A percentile compares a stretch with the other conserved stretches of the same genome.
Conservation (phyloP, 2,113 vertebrate species). For the Furnarius figulus region DNA sequence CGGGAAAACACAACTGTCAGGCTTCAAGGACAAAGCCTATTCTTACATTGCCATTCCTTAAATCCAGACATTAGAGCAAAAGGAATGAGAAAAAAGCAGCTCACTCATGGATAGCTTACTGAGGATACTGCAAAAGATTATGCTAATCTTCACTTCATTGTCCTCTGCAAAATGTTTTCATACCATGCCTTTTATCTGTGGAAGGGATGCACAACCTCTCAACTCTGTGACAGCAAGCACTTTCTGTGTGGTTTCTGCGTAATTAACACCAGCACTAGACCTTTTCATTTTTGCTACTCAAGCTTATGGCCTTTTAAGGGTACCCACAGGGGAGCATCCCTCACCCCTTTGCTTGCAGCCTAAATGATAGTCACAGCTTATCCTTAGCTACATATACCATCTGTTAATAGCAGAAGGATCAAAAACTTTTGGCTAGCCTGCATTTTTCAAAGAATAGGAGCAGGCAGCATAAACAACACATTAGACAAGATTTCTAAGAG, state of each 20-base stretch:
- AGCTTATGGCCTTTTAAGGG: conserved; percentile 99
- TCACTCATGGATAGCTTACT: conserved; percentile 97
- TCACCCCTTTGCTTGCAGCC: conserved; percentile 87
- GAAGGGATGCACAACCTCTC: conserved; percentile 99
- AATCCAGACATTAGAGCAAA: conserved; percentile 87
- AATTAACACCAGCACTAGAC: conserved; percentile 99
- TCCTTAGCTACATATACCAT: conserved; percentile 90
- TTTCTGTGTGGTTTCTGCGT: conserved; percentile 99
- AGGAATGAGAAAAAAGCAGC: conserved; percentile 83
- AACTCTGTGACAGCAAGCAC: conserved; percentile 96
- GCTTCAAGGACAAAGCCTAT: conserved; percentile 89
- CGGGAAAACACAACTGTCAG: conserved; percentile 94
- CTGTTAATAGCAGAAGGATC: conserved; percentile 92
- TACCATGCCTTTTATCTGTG: conserved; percentile 99
- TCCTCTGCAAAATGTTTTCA: conserved; percentile 99
- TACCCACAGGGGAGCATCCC: conserved; percentile 93
- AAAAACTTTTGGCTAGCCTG: conserved; percentile 86
- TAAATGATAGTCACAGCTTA: conserved; percentile 85
- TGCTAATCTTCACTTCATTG: conserved; percentile 98
- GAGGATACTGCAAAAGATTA: conserved; percentile 99
- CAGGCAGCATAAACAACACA: conserved; percentile 66
- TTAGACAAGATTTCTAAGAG: conserved; percentile 50
- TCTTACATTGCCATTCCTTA: conserved; percentile 87
- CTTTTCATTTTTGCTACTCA: conserved; percentile 98
- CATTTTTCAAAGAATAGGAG: conserved; percentile 70